These are phyloP conservation scores for Scolanthus callimorphus DNA, from an alignment of 92 coral and sea anemone species.

Conservation along the genomic window DNA sequence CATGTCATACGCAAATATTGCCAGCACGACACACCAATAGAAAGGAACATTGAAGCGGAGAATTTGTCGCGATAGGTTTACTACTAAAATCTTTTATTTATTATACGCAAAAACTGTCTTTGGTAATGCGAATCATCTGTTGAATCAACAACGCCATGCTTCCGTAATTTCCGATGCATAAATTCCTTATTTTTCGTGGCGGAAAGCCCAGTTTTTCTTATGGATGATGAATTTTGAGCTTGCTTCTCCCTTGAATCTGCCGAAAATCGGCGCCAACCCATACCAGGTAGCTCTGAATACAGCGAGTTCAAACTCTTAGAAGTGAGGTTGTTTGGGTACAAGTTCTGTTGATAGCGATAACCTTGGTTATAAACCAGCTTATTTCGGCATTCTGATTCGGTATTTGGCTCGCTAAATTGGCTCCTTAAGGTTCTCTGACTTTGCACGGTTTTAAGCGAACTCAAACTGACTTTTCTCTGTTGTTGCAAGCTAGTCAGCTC, in stretches of 20 bases:
- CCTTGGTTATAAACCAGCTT: too few species aligned
- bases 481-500: not conserved
- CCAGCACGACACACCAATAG: not conserved
- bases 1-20: too few species aligned
- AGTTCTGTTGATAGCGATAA: not conserved
- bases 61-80: too few species aligned
- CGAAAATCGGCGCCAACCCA: not conserved
- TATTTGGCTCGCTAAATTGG: not conserved
- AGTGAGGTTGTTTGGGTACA: not conserved
- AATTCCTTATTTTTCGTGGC: conserved; percentile 23
- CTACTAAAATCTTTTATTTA: conserved; percentile 66
- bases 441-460: not conserved
- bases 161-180: conserved; percentile 63
- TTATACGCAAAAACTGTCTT: conserved; percentile 75
- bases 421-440: not conserved
- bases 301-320: not conserved
- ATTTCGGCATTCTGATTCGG: not conserved
- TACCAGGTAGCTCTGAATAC: not conserved
- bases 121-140: conserved; percentile 82
- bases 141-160: conserved; percentile 67
- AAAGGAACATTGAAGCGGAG: not conserved
- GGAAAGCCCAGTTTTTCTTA: conserved; percentile 21
- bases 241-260: not conserved
- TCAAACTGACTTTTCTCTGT: conserved; percentile 2
- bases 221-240: not conserved